Conservation (phyloP, 2,113 vertebrate species). For the Apeltes quadracus region DNA sequence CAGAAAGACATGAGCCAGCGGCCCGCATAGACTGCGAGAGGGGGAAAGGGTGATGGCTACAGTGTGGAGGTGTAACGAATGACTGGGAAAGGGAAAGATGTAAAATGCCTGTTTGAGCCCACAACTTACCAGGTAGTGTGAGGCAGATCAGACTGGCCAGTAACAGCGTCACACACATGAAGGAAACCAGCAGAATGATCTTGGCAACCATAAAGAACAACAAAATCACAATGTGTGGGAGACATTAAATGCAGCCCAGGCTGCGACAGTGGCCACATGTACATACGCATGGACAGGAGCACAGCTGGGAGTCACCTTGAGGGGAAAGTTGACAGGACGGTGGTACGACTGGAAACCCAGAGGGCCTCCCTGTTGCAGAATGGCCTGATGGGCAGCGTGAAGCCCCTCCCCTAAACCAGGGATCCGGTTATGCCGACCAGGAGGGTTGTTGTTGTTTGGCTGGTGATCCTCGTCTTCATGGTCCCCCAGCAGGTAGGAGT, state of each 20-base stretch:
- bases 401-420: constrained; percentile 92
- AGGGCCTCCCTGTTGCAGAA: constrained; percentile 93
- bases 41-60: not conserved
- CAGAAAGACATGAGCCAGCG: constrained; percentile 99
- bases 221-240: no score
- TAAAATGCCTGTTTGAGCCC: not conserved
- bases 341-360: constrained; percentile 95
- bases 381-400: constrained; percentile 96
- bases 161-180: constrained; percentile 94
- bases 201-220: constrained; percentile 57
- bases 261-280: not conserved
- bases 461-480: constrained; percentile 93
- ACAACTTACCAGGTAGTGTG: constrained; percentile 89
- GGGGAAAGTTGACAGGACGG: constrained; percentile 89
- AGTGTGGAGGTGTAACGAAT: not conserved
- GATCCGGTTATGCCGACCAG: constrained; percentile 83
- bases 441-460: constrained; percentile 68
- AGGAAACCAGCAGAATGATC: constrained; percentile 92
- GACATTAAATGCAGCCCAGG: not conserved
- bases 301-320: constrained; percentile 82
- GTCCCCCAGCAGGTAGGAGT: constrained; percentile 95
- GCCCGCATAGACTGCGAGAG: constrained; percentile 87
- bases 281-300: not conserved
- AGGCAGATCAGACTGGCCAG: constrained; percentile 96
- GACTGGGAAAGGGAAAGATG: not conserved